Evolutionary conservation across 2,113 vertebrate genomes (phyloP).

Genomic region (Mormyrus lacerda): DNA sequence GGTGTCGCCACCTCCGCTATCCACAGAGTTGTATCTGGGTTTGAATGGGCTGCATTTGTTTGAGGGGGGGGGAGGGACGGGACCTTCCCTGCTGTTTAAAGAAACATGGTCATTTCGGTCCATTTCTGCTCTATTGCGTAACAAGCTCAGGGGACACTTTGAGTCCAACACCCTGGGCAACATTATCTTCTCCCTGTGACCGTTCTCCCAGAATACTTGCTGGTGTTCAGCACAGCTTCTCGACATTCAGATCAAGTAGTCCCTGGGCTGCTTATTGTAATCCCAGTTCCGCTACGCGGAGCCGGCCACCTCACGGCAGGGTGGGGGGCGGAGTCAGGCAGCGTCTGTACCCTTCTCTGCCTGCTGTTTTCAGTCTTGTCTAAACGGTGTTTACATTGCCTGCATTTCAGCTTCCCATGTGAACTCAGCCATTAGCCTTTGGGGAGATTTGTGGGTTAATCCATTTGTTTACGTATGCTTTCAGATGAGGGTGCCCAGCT

Average conservation of each 20-base stretch:
- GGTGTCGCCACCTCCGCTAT: background rate
- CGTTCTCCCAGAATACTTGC: conserved; percentile 1
- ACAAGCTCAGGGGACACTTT: background rate
- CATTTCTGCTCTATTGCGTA: background rate
- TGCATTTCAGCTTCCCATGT: background rate
- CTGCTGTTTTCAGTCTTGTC: background rate
- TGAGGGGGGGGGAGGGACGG: background rate
- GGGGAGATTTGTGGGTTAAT: background rate
- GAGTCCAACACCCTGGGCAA: background rate
- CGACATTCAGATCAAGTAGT: conserved; percentile 20
- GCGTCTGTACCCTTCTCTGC: background rate
- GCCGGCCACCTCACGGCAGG: background rate
- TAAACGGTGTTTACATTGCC: background rate
- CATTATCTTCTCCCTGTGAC: background rate
- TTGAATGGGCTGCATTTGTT: background rate
- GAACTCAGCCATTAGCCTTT: background rate
- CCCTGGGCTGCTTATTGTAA: conserved; percentile 36
- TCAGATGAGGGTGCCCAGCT: background rate
- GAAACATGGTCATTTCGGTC: background rate
- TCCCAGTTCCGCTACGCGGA: conserved; percentile 28
- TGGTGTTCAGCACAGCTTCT: background rate
- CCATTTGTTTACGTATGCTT: background rate
- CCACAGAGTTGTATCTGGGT: background rate
- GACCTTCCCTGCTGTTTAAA: background rate
- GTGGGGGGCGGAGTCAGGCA: background rate